These are phyloP conservation scores for Scaptomyza flava DNA, from an alignment of 2,888 invertebrate species.

Conservation along the genomic window DNA sequence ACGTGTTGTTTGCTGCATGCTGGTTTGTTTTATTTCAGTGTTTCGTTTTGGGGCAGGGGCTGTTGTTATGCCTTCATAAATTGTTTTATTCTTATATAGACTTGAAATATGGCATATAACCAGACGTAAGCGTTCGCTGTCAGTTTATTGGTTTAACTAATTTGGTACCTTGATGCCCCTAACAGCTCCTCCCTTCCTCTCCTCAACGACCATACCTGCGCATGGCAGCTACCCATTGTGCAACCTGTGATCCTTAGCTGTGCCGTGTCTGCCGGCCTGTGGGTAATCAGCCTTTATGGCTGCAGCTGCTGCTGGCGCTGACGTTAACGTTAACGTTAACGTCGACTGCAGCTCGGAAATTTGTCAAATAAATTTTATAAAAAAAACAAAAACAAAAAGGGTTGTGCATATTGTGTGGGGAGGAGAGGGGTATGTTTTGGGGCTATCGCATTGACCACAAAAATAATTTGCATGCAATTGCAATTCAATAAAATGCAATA, in stretches of 20 bases:
- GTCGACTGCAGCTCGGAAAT: slow-evolving; percentile 48
- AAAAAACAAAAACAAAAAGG: neutral
- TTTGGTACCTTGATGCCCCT: slow-evolving; percentile 54
- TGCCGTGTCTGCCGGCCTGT: slow-evolving; percentile 22
- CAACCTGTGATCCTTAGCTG: slow-evolving; percentile 23
- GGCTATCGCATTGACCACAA: neutral
- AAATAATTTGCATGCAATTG: slow-evolving; percentile 72
- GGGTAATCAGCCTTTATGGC: slow-evolving; percentile 69
- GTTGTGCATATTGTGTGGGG: neutral
- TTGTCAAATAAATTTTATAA: slow-evolving; percentile 79
- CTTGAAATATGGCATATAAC: slow-evolving; percentile 65
- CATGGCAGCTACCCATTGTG: slow-evolving; percentile 1
- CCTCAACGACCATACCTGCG: neutral
- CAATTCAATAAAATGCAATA: slow-evolving; percentile 73
- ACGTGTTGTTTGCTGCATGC: slow-evolving; percentile 23
- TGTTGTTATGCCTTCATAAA: slow-evolving; percentile 75
- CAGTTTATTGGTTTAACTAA: slow-evolving; percentile 80
- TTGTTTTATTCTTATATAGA: slow-evolving; percentile 78
- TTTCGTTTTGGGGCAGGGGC: slow-evolving; percentile 29
- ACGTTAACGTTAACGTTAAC: neutral
- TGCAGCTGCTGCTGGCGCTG: slow-evolving; percentile 57
- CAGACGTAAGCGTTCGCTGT: slow-evolving; percentile 57
- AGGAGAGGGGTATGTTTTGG: neutral
- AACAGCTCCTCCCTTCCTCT: slow-evolving; percentile 14
- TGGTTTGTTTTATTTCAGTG: slow-evolving; percentile 2